Percentiles rank a stretch among this genome's conserved stretches.
phyloP scores from a whole-genome alignment of 2,113 vertebrate species.

The Salvelinus sp. region DNA sequence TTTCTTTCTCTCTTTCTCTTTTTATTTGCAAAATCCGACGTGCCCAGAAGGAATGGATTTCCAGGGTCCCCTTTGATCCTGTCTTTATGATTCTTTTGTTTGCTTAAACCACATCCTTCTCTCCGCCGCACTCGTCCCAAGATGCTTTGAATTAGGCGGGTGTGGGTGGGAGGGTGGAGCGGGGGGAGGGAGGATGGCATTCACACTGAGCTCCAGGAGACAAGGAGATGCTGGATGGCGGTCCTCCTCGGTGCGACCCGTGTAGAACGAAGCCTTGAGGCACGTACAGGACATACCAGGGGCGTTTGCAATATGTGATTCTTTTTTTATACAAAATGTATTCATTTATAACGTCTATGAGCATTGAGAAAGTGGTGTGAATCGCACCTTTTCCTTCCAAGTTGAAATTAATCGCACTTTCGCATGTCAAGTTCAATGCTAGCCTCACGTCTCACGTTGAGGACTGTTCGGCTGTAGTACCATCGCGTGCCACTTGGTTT shows the following conservation, averaged over 20 bases:
- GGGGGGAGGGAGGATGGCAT: slow-evolving; percentile 34
- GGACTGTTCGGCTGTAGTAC: too few relatives aligned
- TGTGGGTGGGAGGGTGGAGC: slow-evolving; percentile 40
- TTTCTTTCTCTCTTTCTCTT: slow-evolving; percentile 25
- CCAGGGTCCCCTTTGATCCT: slow-evolving; percentile 83
- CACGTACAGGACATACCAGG: too few relatives aligned
- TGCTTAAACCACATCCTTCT: slow-evolving; percentile 88
- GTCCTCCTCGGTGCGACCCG: slow-evolving; percentile 24
- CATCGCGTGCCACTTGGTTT: too few relatives aligned
- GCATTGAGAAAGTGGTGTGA: too few relatives aligned
- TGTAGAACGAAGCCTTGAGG: too few relatives aligned
- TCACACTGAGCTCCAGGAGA: slow-evolving; percentile 32
- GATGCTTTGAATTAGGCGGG: slow-evolving; percentile 87
- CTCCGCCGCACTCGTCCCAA: slow-evolving; percentile 75
- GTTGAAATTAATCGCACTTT: too few relatives aligned
- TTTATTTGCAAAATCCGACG: slow-evolving; percentile 60
- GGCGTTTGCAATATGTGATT: too few relatives aligned
- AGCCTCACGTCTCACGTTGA: too few relatives aligned
- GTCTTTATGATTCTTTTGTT: slow-evolving; percentile 82
- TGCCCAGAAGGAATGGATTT: slow-evolving; percentile 90
- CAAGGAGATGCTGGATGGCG: slow-evolving; percentile 26
- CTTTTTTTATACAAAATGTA: too few relatives aligned
- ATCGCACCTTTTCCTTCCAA: too few relatives aligned
- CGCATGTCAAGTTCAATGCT: too few relatives aligned
- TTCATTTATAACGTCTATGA: too few relatives aligned